phyloP scores from a whole-genome alignment of 92 coral and sea anemone genomes.

The Blastomussa wellsi region DNA sequence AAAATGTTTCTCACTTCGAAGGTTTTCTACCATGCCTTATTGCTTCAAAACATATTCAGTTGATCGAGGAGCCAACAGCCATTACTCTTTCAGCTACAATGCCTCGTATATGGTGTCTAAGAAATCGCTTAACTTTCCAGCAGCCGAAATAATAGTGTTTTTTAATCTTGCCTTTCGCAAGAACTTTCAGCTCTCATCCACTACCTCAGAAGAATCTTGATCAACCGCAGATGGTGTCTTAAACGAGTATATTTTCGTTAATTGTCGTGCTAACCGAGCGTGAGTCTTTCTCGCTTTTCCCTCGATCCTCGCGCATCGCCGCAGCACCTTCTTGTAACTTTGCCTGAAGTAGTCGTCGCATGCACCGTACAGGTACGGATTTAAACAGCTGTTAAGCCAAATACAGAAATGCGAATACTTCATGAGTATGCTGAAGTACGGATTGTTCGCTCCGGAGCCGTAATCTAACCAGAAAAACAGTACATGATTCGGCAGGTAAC shows the following conservation, averaged over 20 bases:
- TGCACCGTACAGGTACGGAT: constrained; percentile 96
- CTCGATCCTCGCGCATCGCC: constrained; percentile 82
- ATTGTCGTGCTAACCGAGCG: constrained; percentile 61
- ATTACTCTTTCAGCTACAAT: background rate
- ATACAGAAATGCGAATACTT: constrained; percentile 89
- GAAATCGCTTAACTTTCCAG: background rate
- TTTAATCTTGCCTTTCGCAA: background rate
- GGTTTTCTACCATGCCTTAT: background rate
- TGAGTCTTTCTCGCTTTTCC: constrained; percentile 80
- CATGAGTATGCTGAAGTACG: constrained; percentile 88
- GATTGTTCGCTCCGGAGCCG: constrained; percentile 73
- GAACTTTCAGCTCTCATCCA: background rate
- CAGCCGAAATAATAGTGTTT: background rate
- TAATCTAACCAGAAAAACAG: constrained; percentile 95
- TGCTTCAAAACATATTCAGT: constrained; percentile 2
- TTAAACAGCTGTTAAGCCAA: constrained; percentile 94
- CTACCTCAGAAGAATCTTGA: constrained; percentile 30
- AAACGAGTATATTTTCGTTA: constrained; percentile 65
- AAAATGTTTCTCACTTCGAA: background rate
- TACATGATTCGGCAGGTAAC: constrained; percentile 93
- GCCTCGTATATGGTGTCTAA: background rate
- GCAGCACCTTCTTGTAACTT: constrained; percentile 72
- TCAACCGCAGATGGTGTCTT: constrained; percentile 42
- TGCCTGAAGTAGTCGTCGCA: constrained; percentile 82
- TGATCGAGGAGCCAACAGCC: background rate